phyloP scores from a whole-genome alignment of 92 coral and sea anemone species.

The Epizoanthus ramosus region DNA sequence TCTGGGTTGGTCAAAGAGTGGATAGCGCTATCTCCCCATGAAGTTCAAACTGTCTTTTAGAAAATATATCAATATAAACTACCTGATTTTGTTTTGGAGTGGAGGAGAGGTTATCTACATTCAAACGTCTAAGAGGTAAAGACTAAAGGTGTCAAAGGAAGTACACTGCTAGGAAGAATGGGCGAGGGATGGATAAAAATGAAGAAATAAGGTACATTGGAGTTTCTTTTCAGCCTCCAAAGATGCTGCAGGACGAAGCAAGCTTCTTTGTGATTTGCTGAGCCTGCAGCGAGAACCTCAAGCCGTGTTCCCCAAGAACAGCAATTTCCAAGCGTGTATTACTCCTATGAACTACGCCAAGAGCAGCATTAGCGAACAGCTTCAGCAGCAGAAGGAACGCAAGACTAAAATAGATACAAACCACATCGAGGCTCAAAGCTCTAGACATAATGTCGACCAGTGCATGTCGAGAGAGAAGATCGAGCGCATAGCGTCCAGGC shows the following conservation, averaged over 20 bases:
- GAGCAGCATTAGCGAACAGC: conserved; percentile 59
- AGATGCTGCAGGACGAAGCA: conserved; percentile 32
- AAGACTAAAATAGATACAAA: conserved; percentile 11
- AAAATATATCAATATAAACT: too few relatives aligned
- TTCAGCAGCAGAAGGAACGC: conserved; percentile 16
- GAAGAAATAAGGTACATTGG: too few relatives aligned
- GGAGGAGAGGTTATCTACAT: too few relatives aligned
- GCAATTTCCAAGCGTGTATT: conserved; percentile 79
- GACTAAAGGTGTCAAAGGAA: too few relatives aligned
- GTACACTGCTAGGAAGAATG: too few relatives aligned
- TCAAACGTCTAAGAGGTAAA: too few relatives aligned
- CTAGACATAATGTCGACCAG: conserved; percentile 18
- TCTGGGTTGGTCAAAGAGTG: too few relatives aligned
- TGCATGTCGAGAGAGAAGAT: conserved; percentile 34
- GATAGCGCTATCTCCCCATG: too few relatives aligned
- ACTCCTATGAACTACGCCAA: conserved; percentile 76
- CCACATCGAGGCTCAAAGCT: conserved; percentile 9
- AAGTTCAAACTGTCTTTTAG: too few relatives aligned
- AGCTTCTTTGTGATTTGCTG: conserved; percentile 26
- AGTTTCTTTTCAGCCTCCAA: conserved; percentile 9
- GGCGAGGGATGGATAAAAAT: too few relatives aligned
- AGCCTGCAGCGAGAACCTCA: conserved; percentile 58
- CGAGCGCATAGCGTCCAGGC: conserved; percentile 51
- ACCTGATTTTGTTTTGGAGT: too few relatives aligned
- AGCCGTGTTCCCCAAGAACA: conserved; percentile 59